Evolutionary conservation across 1,140 invertebrate species (phyloP).

Genomic region (Hycleus phaleratus): DNA sequence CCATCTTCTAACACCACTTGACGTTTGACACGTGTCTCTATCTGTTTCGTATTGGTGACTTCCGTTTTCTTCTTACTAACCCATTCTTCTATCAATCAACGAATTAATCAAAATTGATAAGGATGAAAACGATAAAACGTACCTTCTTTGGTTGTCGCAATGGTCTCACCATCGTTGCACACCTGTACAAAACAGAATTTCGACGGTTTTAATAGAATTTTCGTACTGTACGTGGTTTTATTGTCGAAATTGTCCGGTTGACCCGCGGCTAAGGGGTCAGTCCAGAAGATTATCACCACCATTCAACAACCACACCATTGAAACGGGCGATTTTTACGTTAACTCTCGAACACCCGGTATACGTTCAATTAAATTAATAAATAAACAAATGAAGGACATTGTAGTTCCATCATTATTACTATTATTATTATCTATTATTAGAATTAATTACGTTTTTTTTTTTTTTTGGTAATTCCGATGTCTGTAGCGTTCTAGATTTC

Average conservation of each 20-base stretch:
- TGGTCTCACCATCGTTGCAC: conserved; percentile 33
- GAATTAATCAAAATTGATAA: background rate
- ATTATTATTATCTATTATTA: background rate
- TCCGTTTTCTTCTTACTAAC: conserved; percentile 80
- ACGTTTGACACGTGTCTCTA: conserved; percentile 81
- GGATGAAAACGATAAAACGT: conserved; percentile 14
- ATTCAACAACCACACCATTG: conserved; percentile 26
- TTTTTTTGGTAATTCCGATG: background rate
- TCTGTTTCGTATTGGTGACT: conserved; percentile 79
- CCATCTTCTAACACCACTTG: conserved; percentile 84
- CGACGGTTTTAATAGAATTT: conserved; percentile 35
- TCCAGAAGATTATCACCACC: conserved; percentile 40
- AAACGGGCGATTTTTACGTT: background rate
- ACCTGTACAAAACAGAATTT: conserved; percentile 35
- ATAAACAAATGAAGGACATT: background rate
- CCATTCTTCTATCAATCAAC: conserved; percentile 72
- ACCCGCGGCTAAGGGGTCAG: conserved; percentile 32
- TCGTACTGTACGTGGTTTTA: conserved; percentile 34
- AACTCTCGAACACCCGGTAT: background rate
- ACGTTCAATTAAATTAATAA: background rate
- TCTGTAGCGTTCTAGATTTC: too few species aligned
- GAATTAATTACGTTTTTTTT: background rate
- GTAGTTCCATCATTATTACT: background rate
- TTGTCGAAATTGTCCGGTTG: conserved; percentile 22
- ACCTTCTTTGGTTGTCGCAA: conserved; percentile 41